These are phyloP conservation scores for Hemithea aestivaria DNA, from an alignment of 2,888 invertebrate species.

Conservation along the genomic window DNA sequence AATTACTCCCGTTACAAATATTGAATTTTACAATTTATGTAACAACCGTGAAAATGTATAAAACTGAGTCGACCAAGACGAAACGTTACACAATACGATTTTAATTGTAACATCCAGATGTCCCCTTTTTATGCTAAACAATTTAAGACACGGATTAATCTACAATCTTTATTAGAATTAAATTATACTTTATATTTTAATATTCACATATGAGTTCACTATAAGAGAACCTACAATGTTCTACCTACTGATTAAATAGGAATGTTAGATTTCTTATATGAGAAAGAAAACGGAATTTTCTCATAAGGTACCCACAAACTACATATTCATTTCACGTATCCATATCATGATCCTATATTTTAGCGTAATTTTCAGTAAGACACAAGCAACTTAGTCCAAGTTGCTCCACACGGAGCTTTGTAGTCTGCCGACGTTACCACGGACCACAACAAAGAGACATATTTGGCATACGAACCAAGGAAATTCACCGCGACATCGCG, in stretches of 20 bases:
- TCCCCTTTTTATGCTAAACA: slow-evolving; percentile 21
- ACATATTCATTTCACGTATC: no score
- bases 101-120: slow-evolving; percentile 41
- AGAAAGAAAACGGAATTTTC: no score
- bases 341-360: no score
- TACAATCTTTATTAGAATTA: slow-evolving; percentile 3
- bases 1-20: slow-evolving; percentile 41
- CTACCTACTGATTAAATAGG: no score
- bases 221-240: no score
- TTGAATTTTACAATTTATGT: slow-evolving; percentile 48
- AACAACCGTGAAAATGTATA: slow-evolving; percentile 40
- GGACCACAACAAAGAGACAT: slow-evolving; percentile 27
- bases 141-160: slow-evolving; percentile 16
- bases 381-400: no score
- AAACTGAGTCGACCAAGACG: slow-evolving; percentile 41
- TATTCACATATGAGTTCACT: no score
- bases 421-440: slow-evolving; percentile 23
- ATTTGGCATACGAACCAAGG: slow-evolving; percentile 51
- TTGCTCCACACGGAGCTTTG: no score
- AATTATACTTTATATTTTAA: neutral
- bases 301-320: no score
- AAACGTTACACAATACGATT: slow-evolving; percentile 43
- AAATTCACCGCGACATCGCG: slow-evolving; percentile 30
- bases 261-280: no score
- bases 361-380: no score